Conservation (phyloP, 2,888 invertebrate genomes). For the Cantharis nigra region DNA sequence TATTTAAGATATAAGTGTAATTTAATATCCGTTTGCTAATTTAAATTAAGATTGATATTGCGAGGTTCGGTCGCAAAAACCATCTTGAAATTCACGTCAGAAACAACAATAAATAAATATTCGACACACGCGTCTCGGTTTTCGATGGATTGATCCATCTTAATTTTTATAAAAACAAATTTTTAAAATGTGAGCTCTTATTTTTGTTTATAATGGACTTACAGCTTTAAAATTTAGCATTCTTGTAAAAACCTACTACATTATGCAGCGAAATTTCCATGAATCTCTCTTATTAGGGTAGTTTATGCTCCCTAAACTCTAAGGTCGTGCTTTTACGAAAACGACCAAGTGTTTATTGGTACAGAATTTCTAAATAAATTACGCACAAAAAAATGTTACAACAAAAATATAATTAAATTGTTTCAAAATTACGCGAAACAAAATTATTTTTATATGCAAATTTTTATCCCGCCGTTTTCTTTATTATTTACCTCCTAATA, state of each 20-base stretch:
- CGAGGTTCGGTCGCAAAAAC: neutral
- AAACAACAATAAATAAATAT: neutral
- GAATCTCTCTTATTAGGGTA: conserved; percentile 2
- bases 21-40: neutral
- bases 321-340: conserved; percentile 2
- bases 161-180: neutral
- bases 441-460: neutral
- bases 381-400: neutral
- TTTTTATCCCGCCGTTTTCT: neutral
- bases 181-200: neutral
- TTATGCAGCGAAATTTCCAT: conserved; percentile 1
- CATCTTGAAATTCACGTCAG: neutral
- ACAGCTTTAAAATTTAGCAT: neutral
- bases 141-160: neutral
- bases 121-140: neutral
- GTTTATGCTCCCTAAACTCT: neutral
- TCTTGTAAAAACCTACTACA: conserved; percentile 3
- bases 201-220: neutral
- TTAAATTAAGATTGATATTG: neutral
- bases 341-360: conserved; percentile 4
- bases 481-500: neutral
- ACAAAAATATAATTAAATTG: neutral
- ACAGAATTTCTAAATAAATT: neutral
- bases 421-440: neutral
- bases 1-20: neutral